A percentile compares a stretch with the other conserved stretches of the same genome.
Evolutionary conservation across 2,888 invertebrate species (phyloP).

Genomic region (Apamea monoglypha): DNA sequence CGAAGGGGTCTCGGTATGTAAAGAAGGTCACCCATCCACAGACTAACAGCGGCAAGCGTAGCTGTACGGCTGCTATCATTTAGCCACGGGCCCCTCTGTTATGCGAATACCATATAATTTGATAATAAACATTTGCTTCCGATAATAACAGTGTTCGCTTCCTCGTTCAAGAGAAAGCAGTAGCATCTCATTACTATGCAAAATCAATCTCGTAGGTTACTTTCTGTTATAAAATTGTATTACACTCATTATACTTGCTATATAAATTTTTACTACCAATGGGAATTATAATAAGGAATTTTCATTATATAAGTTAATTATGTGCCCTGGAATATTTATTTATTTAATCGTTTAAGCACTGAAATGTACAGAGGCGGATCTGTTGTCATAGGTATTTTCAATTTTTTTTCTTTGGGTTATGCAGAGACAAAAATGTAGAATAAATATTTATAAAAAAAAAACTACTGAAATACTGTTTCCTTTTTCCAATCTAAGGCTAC

Average conservation of each 20-base stretch:
- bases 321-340: background rate
- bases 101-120: constrained; percentile 25
- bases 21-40: no score
- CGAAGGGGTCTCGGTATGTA: no score
- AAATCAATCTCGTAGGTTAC: constrained; percentile 34
- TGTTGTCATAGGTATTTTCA: background rate
- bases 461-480: background rate
- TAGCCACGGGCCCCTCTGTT: no score
- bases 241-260: constrained; percentile 16
- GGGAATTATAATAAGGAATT: background rate
- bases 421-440: background rate
- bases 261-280: background rate
- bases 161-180: constrained; percentile 37
- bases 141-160: constrained; percentile 20
- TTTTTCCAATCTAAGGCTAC: no score
- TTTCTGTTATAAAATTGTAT: constrained; percentile 41
- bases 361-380: background rate
- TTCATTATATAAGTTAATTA: background rate
- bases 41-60: no score
- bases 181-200: constrained; percentile 6
- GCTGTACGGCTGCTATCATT: no score
- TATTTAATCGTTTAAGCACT: background rate
- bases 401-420: background rate
- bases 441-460: background rate
- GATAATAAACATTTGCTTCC: constrained; percentile 25